A percentile compares a stretch with the other conserved stretches of the same genome.
These are phyloP conservation scores for Puffinus mauretanicus DNA, from an alignment of 2,113 vertebrate species.

Conservation along the genomic window DNA sequence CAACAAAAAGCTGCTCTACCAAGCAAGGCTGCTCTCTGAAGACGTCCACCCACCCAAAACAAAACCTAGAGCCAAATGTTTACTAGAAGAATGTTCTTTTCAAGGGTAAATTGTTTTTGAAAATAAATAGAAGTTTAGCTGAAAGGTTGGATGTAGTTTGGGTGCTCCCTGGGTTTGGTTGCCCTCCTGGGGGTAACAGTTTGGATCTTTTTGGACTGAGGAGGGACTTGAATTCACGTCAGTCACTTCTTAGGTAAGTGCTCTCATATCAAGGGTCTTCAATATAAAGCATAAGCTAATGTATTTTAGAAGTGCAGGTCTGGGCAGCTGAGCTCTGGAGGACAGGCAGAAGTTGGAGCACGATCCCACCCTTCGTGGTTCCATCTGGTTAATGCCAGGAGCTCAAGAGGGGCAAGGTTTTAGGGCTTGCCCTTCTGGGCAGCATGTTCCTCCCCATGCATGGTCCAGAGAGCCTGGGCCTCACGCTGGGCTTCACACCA, in stretches of 20 bases:
- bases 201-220: background rate
- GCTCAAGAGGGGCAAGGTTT: background rate
- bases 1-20: background rate
- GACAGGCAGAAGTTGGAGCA: background rate
- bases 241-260: background rate
- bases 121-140: background rate
- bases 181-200: background rate
- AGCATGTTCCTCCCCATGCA: background rate
- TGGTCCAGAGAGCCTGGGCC: background rate
- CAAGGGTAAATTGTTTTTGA: background rate
- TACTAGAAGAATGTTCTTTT: background rate
- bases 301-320: background rate
- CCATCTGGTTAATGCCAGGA: background rate
- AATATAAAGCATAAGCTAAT: background rate
- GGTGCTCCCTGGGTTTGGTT: background rate
- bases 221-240: background rate
- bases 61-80: background rate
- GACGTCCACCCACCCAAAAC: background rate
- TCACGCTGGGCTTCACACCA: background rate
- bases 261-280: background rate
- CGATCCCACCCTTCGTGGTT: accelerated
- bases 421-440: background rate
- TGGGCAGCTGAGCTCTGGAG: background rate
- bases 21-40: background rate
- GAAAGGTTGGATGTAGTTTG: background rate